Conservation (phyloP, 2,888 invertebrate species). For the Empis stercorea region DNA sequence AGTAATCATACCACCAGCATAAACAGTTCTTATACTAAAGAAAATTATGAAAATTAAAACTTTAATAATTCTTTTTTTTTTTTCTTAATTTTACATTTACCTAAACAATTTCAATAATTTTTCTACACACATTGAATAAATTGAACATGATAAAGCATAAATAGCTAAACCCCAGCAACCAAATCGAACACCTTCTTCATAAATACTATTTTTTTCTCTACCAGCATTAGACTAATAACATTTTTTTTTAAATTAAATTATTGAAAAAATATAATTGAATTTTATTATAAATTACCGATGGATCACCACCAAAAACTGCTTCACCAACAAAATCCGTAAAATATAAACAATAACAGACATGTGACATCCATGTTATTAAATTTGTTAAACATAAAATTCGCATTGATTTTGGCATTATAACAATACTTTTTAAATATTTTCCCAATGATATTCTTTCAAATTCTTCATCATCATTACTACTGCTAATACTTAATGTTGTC, state of each 20-base stretch:
- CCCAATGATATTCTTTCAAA: conserved; percentile 22
- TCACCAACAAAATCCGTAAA: conserved; percentile 57
- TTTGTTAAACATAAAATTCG: conserved; percentile 47
- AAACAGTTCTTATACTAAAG: conserved; percentile 27
- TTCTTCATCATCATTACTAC: conserved; percentile 7
- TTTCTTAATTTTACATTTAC: conserved; percentile 17
- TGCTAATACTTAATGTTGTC: conserved; percentile 1
- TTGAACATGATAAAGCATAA: conserved; percentile 35
- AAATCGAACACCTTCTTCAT: conserved; percentile 34
- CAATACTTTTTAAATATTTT: conserved; percentile 40
- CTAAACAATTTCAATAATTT: conserved; percentile 32
- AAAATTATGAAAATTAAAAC: not conserved
- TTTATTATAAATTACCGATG: conserved; percentile 25
- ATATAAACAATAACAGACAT: conserved; percentile 52
- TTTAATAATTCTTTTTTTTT: not conserved
- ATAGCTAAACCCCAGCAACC: conserved; percentile 37
- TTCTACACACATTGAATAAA: conserved; percentile 33
- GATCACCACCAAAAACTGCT: conserved; percentile 44
- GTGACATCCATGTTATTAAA: conserved; percentile 52
- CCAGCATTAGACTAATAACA: conserved; percentile 20
- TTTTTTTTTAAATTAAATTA: not conserved
- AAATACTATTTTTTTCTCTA: conserved; percentile 20
- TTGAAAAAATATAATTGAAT: not conserved
- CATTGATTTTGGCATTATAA: conserved; percentile 45
- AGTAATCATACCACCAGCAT: conserved; percentile 31